Evolutionary conservation across 2,113 vertebrate genomes (phyloP), one percentile per base, ranked within the genome.

Genomic region (Lasiurus cinereus): DNA sequence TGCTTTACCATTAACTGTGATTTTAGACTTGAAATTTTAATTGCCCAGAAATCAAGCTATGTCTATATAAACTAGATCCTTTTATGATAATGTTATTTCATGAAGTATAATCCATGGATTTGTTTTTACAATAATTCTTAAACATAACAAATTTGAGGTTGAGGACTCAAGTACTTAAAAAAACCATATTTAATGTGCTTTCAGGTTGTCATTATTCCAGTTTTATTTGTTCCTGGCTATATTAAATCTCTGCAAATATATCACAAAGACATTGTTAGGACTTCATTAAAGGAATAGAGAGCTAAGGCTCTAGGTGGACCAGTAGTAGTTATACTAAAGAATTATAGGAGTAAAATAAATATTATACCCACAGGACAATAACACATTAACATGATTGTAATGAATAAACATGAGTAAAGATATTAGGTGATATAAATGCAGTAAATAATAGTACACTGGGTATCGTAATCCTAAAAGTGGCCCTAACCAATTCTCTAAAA

Each of bases 141-240:
- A 91, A 83, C 19, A 50, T 36, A 36, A 56, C 18, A 89, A 24
- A 76, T 86, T 15, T 6, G 59, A 93, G 7, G 24, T 54, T 43
- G 21, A 85, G 18, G 33, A 39, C 31, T 73, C 19, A 59, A 39
- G 39, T 74, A 31, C 54, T 72, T 5, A 86, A 70, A 33, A 72
- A 59, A 89, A 69, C 15, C 9, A 48, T 94, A 76, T 36, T 94
- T 82, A 6, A 6, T 43, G 6, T 93, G 36, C 80, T 93, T 88
- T 88, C 31, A 91, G 86, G 59, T 84, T 66, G 19, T 70, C 24
- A 82, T 88, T 88, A 46, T 91, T 94, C 91, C n/a, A 73, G 36
- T 76, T 95, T 95, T 88, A 8, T 62, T 92, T 97, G 59, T 50
- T 88, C 7, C n/a, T 88, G 21, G 3, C 16, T 76, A 33, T 88